These are phyloP conservation scores for Mionectes olivaceus DNA, from an alignment of 2,797 vertebrate species.

Conservation along the genomic window DNA sequence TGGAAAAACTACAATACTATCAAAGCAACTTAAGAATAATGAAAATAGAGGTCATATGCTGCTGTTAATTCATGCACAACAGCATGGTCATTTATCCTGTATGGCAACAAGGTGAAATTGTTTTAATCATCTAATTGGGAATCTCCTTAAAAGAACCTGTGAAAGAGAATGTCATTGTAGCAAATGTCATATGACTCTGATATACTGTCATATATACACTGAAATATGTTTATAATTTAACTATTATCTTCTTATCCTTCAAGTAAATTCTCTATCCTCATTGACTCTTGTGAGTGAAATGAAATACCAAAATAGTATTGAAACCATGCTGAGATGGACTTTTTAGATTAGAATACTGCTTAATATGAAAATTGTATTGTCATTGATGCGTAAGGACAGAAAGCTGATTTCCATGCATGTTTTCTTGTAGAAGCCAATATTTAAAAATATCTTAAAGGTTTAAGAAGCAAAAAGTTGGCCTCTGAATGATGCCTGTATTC, in stretches of 20 bases:
- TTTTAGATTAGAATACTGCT: background rate
- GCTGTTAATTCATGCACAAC: background rate
- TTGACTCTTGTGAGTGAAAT: background rate
- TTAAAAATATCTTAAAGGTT: background rate
- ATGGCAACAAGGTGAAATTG: background rate
- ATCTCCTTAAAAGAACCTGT: background rate
- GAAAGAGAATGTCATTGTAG: background rate
- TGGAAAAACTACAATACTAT: background rate
- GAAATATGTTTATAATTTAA: background rate
- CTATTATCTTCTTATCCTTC: background rate
- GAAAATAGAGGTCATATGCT: background rate
- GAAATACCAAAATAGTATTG: background rate
- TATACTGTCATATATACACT: background rate
- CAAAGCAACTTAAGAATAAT: background rate
- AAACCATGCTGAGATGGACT: background rate
- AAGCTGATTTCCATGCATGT: background rate
- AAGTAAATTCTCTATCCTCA: background rate
- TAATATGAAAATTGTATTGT: background rate
- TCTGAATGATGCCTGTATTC: background rate
- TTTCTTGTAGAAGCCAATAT: background rate
- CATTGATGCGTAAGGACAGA: background rate
- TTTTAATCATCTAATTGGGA: background rate
- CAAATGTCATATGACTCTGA: background rate
- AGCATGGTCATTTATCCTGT: background rate
- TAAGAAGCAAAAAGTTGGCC: background rate